A percentile compares a stretch with the other conserved stretches of the same genome.
phyloP scores from a whole-genome alignment of 1,140 invertebrate species.

The Panulirus ornatus region DNA sequence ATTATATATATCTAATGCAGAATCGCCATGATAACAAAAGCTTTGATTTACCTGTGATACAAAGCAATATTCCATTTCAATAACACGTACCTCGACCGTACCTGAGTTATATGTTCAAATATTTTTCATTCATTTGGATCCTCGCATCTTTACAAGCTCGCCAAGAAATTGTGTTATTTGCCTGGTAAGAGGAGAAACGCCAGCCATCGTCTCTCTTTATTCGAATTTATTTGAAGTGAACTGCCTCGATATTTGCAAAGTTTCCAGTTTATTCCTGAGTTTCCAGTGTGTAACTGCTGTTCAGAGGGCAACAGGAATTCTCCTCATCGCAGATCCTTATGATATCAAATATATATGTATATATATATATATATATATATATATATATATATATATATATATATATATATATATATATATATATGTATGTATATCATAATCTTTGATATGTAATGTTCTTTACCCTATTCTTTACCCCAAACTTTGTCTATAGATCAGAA shows the following conservation, averaged over 20 bases:
- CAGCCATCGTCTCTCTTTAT: background rate
- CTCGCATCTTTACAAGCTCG: background rate
- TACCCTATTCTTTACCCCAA: too few species aligned
- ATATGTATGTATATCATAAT: background rate
- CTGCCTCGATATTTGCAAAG: constrained; percentile 10
- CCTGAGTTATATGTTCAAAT: background rate
- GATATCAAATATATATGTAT: background rate
- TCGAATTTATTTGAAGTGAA: background rate
- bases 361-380: background rate
- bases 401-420: background rate
- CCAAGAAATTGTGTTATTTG: constrained; percentile 25
- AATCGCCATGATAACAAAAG: too few species aligned
- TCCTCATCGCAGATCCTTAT: background rate
- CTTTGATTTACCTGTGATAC: too few species aligned
- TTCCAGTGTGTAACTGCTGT: background rate
- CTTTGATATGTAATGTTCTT: too few species aligned
- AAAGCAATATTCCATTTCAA: too few species aligned
- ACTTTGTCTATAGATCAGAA: too few species aligned
- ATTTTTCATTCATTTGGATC: background rate
- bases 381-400: background rate
- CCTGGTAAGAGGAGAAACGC: background rate
- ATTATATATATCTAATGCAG: too few species aligned
- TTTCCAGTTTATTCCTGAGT: background rate
- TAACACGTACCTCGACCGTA: too few species aligned
- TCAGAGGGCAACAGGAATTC: background rate